A percentile compares a stretch with the other conserved stretches of the same genome.
Conservation (phyloP, 2,113 vertebrate species). For the Corythoichthys haematopterus region DNA sequence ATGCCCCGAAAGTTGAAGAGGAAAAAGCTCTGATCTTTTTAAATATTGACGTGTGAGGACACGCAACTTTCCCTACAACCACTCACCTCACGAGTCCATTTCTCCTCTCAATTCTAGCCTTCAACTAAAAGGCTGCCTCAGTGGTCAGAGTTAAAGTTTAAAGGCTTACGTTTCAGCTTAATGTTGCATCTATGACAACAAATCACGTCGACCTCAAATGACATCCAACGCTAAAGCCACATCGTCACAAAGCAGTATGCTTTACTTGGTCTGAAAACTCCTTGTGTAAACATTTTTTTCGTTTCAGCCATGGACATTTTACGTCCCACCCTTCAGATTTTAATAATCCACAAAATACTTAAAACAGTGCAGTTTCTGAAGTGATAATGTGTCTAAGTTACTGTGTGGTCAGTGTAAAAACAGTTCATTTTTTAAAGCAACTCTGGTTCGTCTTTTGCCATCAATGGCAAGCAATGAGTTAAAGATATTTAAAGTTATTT, state of each 20-base stretch:
- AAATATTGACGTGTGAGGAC: constrained; percentile 69
- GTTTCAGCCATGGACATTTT: too few species aligned
- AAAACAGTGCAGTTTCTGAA: too few species aligned
- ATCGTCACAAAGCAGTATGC: neutral
- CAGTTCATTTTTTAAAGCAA: too few species aligned
- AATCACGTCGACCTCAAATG: constrained; percentile 43
- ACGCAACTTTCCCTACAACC: constrained; percentile 53
- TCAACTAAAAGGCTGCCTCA: constrained; percentile 51
- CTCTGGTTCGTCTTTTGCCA: too few species aligned
- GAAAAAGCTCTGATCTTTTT: constrained; percentile 61
- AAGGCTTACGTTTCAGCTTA: constrained; percentile 44
- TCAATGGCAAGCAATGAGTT: too few species aligned
- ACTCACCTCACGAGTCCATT: constrained; percentile 39
- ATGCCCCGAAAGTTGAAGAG: constrained; percentile 46
- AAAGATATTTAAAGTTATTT: neutral
- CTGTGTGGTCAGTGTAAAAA: too few species aligned
- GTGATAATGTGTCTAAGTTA: too few species aligned
- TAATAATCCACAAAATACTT: too few species aligned
- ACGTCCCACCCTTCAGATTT: too few species aligned
- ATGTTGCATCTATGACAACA: constrained; percentile 53
- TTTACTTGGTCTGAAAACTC: constrained; percentile 19
- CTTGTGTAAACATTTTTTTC: neutral
- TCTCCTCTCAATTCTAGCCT: constrained; percentile 21
- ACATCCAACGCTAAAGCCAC: constrained; percentile 44
- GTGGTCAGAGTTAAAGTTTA: constrained; percentile 41